Base-by-base conservation (phyloP, 2,797 vertebrate genomes). In the Cirrhinus mrigala region DNA sequence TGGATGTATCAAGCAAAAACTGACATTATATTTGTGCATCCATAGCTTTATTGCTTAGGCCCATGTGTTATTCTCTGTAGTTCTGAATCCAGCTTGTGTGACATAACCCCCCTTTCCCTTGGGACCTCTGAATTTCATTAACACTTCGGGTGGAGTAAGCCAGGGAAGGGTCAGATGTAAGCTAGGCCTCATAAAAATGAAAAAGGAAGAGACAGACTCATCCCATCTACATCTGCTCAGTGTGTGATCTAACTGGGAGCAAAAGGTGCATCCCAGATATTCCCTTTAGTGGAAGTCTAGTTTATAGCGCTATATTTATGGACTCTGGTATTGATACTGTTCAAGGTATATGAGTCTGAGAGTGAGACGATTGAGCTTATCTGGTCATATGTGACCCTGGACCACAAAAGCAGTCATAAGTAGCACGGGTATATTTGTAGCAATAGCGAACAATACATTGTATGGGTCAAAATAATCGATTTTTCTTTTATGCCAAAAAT, bases 101-200 rank as follows among this genome's bases (percentile, higher is more conserved):
- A 90, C 82, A 69, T 87, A 86, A 84, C 87, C 89, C 89, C 71
- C 78, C 50, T 73, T 85, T 60, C 78, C 50, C 54, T 14, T n/a
- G 80, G 78, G 84, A 89, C 70, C 52, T 5, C 64, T 90, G 90
- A 92, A 92, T 94, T 88, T 90, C 88, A 94, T 93, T 93, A 92
- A 56, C 56, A 88, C 77, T 87, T 78, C 14, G 50, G 60, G 66
- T 46, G 75, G 74, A 40, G 50, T 78, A 85, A 54, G 44, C 70
- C 37, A 79, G 76, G 24, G 58, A 77, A 50, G 84, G 85, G 86
- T 89, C 37, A 46, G 54, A 33, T 86, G 68, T 79, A 76, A 84
- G 71, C 73, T 71, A 70, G 54, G 33, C 88, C 86, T 85, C 29
- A 75, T 87, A 87, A 85, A 71, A 44, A 66, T 33, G 37, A 16